Conservation (phyloP, 2,797 vertebrate genomes). For the Aselliscus stoliczkanus region DNA sequence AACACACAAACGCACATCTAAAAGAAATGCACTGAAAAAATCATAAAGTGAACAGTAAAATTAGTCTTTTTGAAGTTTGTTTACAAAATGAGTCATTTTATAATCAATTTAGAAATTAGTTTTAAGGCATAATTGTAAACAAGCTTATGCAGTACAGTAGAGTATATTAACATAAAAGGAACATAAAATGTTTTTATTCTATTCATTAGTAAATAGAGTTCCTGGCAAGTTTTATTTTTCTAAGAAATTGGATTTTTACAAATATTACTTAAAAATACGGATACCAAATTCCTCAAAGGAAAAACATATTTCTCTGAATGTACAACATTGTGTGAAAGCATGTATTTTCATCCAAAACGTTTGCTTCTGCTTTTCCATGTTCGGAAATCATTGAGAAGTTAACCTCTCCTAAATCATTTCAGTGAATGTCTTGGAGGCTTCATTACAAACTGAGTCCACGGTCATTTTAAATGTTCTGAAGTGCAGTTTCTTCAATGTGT, state of each 20-base stretch:
- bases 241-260: neutral
- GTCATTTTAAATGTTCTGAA: neutral
- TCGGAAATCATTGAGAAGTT: neutral
- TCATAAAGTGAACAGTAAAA: neutral
- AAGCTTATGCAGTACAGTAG: neutral
- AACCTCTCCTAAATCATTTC: neutral
- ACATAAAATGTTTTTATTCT: neutral
- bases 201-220: neutral
- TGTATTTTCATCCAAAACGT: neutral
- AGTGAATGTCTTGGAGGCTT: neutral
- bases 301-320: neutral
- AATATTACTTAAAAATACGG: conserved; percentile 3
- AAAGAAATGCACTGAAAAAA: neutral
- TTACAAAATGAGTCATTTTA: neutral
- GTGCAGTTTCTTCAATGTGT: neutral
- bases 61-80: neutral
- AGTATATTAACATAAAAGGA: neutral
- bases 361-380: neutral
- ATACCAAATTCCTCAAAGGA: neutral
- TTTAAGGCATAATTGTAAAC: neutral
- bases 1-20: no score
- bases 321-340: neutral
- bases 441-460: neutral
- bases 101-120: conserved; percentile 3
- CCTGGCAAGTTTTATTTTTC: neutral